These are phyloP conservation scores for Apocheima hispidaria DNA, from an alignment of 2,888 invertebrate species.

Conservation along the genomic window DNA sequence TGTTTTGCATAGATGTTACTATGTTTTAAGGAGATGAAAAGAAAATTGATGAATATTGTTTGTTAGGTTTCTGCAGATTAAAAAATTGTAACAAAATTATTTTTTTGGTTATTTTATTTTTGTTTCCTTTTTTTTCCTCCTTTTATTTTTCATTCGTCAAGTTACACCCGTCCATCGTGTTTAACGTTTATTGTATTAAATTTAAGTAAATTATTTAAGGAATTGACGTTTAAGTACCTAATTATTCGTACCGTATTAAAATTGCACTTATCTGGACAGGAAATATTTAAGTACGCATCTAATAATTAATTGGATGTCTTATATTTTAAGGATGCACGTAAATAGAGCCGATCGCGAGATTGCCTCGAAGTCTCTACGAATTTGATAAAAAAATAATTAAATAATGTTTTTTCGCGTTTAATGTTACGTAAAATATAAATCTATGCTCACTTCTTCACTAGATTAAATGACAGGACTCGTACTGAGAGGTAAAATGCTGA, in stretches of 20 bases:
- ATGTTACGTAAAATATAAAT: conserved; percentile 70
- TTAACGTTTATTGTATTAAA: conserved; percentile 80
- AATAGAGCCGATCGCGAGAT: conserved; percentile 55
- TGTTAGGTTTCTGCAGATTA: conserved; percentile 87
- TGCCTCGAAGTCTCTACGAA: conserved; percentile 70
- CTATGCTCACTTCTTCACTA: conserved; percentile 74
- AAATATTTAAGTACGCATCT: conserved; percentile 63
- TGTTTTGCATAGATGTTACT: conserved; percentile 87
- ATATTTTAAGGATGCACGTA: conserved; percentile 78
- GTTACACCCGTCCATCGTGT: conserved; percentile 86
- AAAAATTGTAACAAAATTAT: conserved; percentile 84
- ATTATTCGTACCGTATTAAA: conserved; percentile 68
- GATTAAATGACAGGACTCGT: conserved; percentile 57
- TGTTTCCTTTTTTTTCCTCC: conserved; percentile 54
- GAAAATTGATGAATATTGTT: conserved; percentile 83
- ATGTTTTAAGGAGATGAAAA: conserved; percentile 85
- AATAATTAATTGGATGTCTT: conserved; percentile 71
- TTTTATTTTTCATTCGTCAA: conserved; percentile 72
- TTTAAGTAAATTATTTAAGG: conserved; percentile 81
- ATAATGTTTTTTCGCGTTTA: conserved; percentile 71
- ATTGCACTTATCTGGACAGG: conserved; percentile 77
- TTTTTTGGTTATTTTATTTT: conserved; percentile 75
- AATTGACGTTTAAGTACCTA: conserved; percentile 78
- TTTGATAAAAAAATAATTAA: conserved; percentile 71
- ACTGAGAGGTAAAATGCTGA: conserved; percentile 45